Percentiles rank a stretch among this genome's conserved stretches.
Conservation (phyloP, 2,113 vertebrate species). For the Glaucidium brasilianum region DNA sequence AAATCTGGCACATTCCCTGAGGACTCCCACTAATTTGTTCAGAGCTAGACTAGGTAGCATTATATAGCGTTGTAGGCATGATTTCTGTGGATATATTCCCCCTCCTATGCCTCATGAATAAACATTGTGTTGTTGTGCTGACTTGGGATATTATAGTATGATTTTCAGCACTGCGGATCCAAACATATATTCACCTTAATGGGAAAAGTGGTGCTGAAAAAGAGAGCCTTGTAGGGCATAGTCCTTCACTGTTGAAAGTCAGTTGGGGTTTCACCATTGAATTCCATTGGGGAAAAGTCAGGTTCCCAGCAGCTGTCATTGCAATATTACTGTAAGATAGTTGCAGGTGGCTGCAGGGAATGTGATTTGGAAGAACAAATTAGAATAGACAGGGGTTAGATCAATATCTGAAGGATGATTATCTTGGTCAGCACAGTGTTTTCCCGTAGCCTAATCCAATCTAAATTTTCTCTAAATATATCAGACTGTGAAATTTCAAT, state of each 20-base stretch:
- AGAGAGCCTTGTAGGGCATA: not conserved
- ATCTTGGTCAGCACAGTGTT: constrained; percentile 41
- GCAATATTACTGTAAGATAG: not conserved
- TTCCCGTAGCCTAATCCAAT: constrained; percentile 23
- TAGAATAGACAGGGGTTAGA: constrained; percentile 56
- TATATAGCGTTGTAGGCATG: too few relatives aligned
- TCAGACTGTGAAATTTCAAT: constrained; percentile 60
- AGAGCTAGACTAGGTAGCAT: not conserved
- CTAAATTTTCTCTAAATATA: constrained; percentile 55
- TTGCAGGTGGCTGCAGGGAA: not conserved
- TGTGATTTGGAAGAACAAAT: constrained; percentile 55
- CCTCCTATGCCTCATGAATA: not conserved
- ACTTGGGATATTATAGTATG: not conserved
- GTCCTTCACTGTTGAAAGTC: not conserved
- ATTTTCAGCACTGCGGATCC: not conserved
- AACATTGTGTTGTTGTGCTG: not conserved
- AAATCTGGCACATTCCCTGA: not conserved
- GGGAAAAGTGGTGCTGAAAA: not conserved
- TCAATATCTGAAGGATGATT: constrained; percentile 51
- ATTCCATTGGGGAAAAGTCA: not conserved
- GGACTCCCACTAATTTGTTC: not conserved
- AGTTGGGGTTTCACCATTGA: not conserved
- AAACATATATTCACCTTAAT: not conserved
- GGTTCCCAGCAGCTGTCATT: not conserved
- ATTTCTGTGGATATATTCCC: not conserved